Evolutionary conservation across 2,797 vertebrate species (phyloP), one percentile per base, ranked within the genome.

Genomic region (Numenius phaeopus): DNA sequence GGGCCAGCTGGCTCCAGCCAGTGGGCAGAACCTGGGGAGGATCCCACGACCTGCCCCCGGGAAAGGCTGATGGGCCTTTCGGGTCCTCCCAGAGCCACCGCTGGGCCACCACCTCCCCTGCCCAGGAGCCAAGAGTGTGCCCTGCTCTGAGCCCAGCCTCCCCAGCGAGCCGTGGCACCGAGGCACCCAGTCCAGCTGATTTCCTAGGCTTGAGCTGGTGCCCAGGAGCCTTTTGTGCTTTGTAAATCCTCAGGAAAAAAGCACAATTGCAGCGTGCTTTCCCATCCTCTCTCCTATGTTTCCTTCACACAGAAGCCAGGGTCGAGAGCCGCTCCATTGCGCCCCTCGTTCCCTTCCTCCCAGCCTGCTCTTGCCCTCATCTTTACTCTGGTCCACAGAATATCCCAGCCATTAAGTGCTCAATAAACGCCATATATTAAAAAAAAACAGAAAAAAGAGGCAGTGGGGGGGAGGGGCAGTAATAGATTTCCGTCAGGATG

Each of bases 401-500:
- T 44, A 73, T 44, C 86, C 66, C 39, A 7, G 84, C 80, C 94
- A 83, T 81, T 66, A 82, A 87, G 94, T 83, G 93, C 88, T 95
- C 79, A 84, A 59, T 72, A 77, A 87, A 85, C 0, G 54, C 95
- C 91, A 95, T 75, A 91, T 90, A 92, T 73, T 87, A 88, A 93
- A 97, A 96, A 27, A 50, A 50, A 39, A 0, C 37, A 67, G 70
- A 52, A 61, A 89, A 85, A 90, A 77, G 71, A 81, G 1, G 66
- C 44, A 4, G 40, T 1, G 46, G 94, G 84, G 84, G 90, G 84
- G 83, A 86, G 61, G 91, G 93, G 93, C 92, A 84, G 95, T 96
- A 90, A 96, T 83, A 98, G 96, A 92, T 97, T 97, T 97, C 96
- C 76, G 97, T 98, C 96, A 98, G 95, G 98, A 98, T 97, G 97